phyloP scores from a whole-genome alignment of 2,797 vertebrate genomes.

The Microctenopoma stevenorrisi region DNA sequence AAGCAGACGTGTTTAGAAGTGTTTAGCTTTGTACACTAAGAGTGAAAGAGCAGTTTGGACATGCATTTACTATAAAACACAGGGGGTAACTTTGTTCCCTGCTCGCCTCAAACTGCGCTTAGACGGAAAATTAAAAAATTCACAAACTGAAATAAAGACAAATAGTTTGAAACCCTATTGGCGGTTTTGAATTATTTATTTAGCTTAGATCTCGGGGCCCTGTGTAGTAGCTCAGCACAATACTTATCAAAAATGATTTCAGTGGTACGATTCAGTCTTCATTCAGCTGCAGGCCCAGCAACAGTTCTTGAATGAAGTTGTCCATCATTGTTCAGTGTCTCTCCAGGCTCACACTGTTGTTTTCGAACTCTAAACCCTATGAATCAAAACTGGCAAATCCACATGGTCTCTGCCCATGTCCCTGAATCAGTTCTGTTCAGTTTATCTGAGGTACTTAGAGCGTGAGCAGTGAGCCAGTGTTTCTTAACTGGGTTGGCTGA shows the following conservation, averaged over 20 bases:
- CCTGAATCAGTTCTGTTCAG: slow-evolving; percentile 17
- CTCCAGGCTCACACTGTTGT: neutral
- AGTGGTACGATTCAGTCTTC: slow-evolving; percentile 32
- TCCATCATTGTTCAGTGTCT: slow-evolving; percentile 2
- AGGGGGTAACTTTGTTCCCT: slow-evolving; percentile 24
- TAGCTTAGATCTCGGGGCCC: slow-evolving; percentile 46
- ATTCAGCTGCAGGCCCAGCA: neutral
- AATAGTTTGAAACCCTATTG: slow-evolving; percentile 65
- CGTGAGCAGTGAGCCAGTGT: slow-evolving; percentile 54
- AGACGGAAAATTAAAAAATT: slow-evolving; percentile 48
- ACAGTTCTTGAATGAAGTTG: slow-evolving; percentile 10
- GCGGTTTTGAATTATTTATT: slow-evolving; percentile 72
- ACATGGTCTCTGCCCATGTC: neutral
- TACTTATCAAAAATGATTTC: slow-evolving; percentile 64
- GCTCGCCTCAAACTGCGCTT: slow-evolving; percentile 16
- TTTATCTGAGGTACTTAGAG: slow-evolving; percentile 44
- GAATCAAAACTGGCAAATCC: slow-evolving; percentile 17
- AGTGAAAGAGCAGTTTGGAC: slow-evolving; percentile 32
- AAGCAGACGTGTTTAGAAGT: slow-evolving; percentile 23
- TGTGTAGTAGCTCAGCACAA: slow-evolving; percentile 51
- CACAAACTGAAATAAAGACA: slow-evolving; percentile 60
- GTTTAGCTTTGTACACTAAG: slow-evolving; percentile 30
- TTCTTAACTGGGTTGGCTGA: slow-evolving; percentile 63
- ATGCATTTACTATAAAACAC: slow-evolving; percentile 30
- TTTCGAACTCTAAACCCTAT: slow-evolving; percentile 3